Conservation (phyloP, 2,797 vertebrate species). For the Cetoscarus ocellatus region DNA sequence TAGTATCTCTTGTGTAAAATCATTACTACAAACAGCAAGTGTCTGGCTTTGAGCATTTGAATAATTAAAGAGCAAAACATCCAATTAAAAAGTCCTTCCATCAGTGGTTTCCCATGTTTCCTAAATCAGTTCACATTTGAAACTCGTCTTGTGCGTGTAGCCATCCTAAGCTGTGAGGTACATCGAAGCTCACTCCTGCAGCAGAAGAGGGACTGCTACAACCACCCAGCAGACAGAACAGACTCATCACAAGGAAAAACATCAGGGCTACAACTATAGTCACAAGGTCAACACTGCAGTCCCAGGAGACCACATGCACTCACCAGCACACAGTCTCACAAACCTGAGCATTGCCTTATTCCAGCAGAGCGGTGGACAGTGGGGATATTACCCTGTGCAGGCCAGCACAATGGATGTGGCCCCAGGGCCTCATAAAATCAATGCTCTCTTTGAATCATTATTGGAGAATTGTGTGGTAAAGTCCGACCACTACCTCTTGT, state of each 20-base stretch:
- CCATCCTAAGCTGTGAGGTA: not conserved
- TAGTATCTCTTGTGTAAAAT: no score
- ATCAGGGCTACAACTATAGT: constrained; percentile 19
- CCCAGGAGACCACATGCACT: constrained; percentile 19
- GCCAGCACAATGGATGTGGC: constrained; percentile 30
- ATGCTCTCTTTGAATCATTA: constrained; percentile 38
- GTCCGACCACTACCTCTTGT: constrained; percentile 29
- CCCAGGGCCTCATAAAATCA: constrained; percentile 39
- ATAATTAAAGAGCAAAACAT: no score
- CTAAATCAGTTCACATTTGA: no score
- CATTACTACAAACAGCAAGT: no score
- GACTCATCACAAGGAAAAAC: constrained; percentile 18
- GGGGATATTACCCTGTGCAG: constrained; percentile 21
- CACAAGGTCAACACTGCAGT: constrained; percentile 22
- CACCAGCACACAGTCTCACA: constrained; percentile 17
- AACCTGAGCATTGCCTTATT: constrained; percentile 45
- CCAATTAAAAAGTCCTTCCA: no score
- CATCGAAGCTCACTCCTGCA: not conserved
- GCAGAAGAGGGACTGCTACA: constrained; percentile 10
- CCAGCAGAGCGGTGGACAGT: constrained; percentile 25
- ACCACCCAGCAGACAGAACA: constrained; percentile 1
- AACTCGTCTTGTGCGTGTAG: no score
- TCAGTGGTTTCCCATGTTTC: no score
- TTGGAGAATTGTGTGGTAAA: constrained; percentile 28
- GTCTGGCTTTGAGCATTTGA: no score